Base-by-base conservation (phyloP, 2,888 invertebrate species). In the Cheiracanthium punctorium region DNA sequence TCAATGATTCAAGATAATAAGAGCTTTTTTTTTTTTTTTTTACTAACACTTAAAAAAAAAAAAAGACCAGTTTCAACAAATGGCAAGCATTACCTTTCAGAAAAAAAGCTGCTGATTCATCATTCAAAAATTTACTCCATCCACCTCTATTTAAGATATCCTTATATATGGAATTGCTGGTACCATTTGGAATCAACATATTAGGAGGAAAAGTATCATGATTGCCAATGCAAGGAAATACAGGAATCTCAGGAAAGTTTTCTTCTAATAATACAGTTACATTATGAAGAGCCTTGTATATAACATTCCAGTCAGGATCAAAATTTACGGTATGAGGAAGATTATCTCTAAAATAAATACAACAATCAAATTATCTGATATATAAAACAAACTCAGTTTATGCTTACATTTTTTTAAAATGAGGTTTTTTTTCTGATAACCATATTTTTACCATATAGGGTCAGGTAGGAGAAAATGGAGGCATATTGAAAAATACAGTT, bases 151-250 rank as follows among this genome's bases (percentile, higher is more conserved):
- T 76, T 20, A 89, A 71, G 43, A 88, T 89, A 29, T 82, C 82
- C 2, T 86, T 80, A 72, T 88, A 89, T 37, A 89, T 86, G 12
- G 69, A 37, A 30, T 29, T 29, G 10, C 74, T 52, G n/a, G 82
- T 52, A 17, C 79, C 70, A 8, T 82, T 52, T 24, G 72, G 43
- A 1, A 70, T 33, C 30, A 86, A 29, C 8, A 79, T 69, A 30
- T 86, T 80, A 8, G 88, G 80, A 28, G 89, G 89, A 20, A 82
- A 88, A 14, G 85, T 86, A 76, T 89, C 89, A 85, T 89, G 89
- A 52, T 89, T 89, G 48, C 89, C 89, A 64, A 89, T 82, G 20
- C 76, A 88, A 41, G 89, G 89, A 20, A 88, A 80, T 24, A 89
- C 84, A 1, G 89, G 76, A 17, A 88, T 33, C 12, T 52, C 33